Evolutionary conservation across 1,140 invertebrate species (phyloP).

Genomic region (Araneus ventricosus): DNA sequence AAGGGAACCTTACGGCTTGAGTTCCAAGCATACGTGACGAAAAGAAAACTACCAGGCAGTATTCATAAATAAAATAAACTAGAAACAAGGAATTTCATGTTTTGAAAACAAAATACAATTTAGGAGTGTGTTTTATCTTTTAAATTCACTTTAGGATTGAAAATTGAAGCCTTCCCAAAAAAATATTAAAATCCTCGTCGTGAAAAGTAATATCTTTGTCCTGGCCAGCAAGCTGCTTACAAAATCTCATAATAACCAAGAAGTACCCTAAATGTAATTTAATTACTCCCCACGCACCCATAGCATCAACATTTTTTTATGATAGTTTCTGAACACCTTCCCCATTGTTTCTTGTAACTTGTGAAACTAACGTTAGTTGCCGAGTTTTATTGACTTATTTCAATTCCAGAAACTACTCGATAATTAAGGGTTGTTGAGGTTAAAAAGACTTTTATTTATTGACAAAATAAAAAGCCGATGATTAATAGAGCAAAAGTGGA

Average conservation of each 20-base stretch:
- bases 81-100: too few relatives aligned
- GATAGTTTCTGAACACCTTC: background rate
- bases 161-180: too few relatives aligned
- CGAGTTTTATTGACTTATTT: background rate
- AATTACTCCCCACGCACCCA: background rate
- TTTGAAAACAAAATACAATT: too few relatives aligned
- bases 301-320: background rate
- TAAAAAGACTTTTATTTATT: background rate
- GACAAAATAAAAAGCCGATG: background rate
- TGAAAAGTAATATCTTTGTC: too few relatives aligned
- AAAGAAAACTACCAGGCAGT: too few relatives aligned
- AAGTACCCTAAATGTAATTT: background rate
- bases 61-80: too few relatives aligned
- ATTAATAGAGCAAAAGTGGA: background rate
- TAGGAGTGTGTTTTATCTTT: too few relatives aligned
- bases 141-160: too few relatives aligned
- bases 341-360: background rate
- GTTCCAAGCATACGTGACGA: too few relatives aligned
- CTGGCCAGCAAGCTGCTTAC: too few relatives aligned
- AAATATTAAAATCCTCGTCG: too few relatives aligned
- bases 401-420: background rate
- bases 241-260: background rate
- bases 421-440: constrained; percentile 8
- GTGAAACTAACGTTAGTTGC: background rate
- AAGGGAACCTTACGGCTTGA: too few relatives aligned